These are phyloP conservation scores for Scaptomyza pallida DNA, from an alignment of 1,140 invertebrate species.

Conservation along the genomic window DNA sequence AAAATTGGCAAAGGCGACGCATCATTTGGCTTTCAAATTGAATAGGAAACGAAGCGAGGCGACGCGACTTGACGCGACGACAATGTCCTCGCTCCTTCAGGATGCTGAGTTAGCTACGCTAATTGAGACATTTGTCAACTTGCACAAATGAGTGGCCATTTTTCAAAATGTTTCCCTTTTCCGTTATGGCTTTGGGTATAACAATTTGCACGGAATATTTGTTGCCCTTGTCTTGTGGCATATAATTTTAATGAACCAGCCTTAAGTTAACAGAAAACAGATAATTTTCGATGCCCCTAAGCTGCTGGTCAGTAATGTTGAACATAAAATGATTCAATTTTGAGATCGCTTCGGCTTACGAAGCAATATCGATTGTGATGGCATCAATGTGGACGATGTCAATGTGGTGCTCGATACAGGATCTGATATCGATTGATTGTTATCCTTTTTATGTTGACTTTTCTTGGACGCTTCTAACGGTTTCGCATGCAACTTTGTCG, in stretches of 20 bases:
- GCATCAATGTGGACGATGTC: conserved; percentile 34
- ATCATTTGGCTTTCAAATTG: conserved; percentile 78
- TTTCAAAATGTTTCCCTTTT: conserved; percentile 40
- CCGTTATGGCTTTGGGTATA: no score
- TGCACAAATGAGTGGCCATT: conserved; percentile 60
- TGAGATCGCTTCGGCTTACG: conserved; percentile 22
- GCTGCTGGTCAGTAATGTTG: not conserved
- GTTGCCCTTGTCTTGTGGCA: no score
- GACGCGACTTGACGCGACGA: conserved; percentile 61
- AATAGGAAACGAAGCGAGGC: conserved; percentile 50
- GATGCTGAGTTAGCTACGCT: conserved; percentile 40
- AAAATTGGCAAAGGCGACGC: conserved; percentile 57
- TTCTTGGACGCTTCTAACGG: not conserved
- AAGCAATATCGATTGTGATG: not conserved
- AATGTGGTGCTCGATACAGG: conserved; percentile 26
- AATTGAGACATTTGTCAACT: conserved; percentile 77
- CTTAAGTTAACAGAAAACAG: not conserved
- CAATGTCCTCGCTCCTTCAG: conserved; percentile 9
- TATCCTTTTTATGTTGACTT: not conserved
- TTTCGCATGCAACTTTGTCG: not conserved
- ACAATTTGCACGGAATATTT: no score
- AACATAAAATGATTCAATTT: conserved; percentile 8
- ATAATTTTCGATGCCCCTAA: not conserved
- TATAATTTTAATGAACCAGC: not conserved
- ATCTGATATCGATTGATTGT: not conserved